A percentile compares a stretch with the other conserved stretches of the same genome.
Evolutionary conservation across 1,140 invertebrate species (phyloP).

Genomic region (Dryas iulia): DNA sequence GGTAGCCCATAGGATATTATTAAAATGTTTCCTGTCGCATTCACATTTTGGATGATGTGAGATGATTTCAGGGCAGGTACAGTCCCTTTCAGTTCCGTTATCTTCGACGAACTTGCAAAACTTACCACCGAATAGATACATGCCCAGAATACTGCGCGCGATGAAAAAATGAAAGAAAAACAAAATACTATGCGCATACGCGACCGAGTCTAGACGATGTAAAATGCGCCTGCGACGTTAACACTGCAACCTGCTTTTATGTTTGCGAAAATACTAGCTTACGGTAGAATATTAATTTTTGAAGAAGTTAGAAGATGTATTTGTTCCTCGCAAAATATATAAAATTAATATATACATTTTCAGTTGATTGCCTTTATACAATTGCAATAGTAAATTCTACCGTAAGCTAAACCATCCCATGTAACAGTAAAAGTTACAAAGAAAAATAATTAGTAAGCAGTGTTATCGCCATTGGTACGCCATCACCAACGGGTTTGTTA

Average conservation of each 20-base stretch:
- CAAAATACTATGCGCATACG: constrained; percentile 78
- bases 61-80: constrained; percentile 94
- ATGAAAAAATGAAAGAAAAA: constrained; percentile 80
- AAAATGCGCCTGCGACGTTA: constrained; percentile 60
- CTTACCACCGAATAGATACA: constrained; percentile 99
- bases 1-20: constrained; percentile 97
- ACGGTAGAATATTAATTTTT: constrained; percentile 1
- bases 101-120: constrained; percentile 98
- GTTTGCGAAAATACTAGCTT: constrained; percentile 32
- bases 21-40: constrained; percentile 98
- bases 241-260: constrained; percentile 53
- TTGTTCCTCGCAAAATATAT: too few relatives aligned
- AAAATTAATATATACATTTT: too few relatives aligned
- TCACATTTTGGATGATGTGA: constrained; percentile 92
- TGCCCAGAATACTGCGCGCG: constrained; percentile 94
- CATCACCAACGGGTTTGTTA: constrained; percentile 64
- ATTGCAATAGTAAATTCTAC: constrained; percentile 8
- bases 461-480: constrained; percentile 69
- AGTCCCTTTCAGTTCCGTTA: constrained; percentile 90
- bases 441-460: constrained; percentile 48
- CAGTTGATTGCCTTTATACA: too few relatives aligned
- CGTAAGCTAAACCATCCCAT: constrained; percentile 15
- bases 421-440: constrained; percentile 14
- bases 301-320: too few relatives aligned
- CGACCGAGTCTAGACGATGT: constrained; percentile 65